Conservation (phyloP, 2,113 vertebrate species). For the human region GRCh38 chr12:57731501-57732000, state of each 20-base stretch:
- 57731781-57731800: background rate
- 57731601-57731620: constrained; percentile 91
- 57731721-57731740: background rate
- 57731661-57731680: background rate
- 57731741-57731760: background rate
- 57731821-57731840: constrained; percentile 92
- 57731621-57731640: constrained; percentile 93
- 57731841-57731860: constrained; percentile 88
- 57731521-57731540: background rate
- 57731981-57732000: background rate
- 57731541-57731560: constrained; percentile 86
- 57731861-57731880: constrained; percentile 80
- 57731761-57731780: background rate
- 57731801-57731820: constrained; percentile 93
- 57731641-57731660: constrained; percentile 83
- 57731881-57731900: constrained; percentile 89
- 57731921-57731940: constrained; percentile 95
- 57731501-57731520: background rate
- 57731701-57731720: background rate
- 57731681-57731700: background rate
- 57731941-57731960: constrained; percentile 91
- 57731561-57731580: constrained; percentile 91
- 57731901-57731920: constrained; percentile 94
- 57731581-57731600: constrained; percentile 88
- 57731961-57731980: constrained; percentile 87